Evolutionary conservation across 2,888 invertebrate species (phyloP).

Genomic region (Phengaris arion): DNA sequence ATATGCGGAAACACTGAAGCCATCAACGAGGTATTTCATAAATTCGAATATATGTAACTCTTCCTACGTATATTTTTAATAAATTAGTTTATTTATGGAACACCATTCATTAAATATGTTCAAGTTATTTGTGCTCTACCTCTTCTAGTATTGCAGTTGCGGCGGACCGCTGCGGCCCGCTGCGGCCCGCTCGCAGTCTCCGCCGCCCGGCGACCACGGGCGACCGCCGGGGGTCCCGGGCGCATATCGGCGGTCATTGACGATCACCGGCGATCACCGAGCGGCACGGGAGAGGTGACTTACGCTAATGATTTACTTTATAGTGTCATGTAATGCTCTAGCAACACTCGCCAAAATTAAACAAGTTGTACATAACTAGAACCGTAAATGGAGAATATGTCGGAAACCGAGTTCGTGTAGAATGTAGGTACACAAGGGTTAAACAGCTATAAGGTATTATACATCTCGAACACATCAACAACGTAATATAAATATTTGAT

Average conservation of each 20-base stretch:
- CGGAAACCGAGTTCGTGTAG: not conserved
- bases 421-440: not conserved
- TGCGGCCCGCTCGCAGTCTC: not conserved
- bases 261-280: not conserved
- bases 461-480: constrained; percentile 25
- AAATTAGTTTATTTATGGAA: constrained; percentile 16
- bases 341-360: constrained; percentile 7
- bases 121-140: constrained; percentile 26
- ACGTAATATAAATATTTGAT: constrained; percentile 25
- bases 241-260: not conserved
- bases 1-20: constrained; percentile 33
- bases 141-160: constrained; percentile 10
- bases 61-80: constrained; percentile 25
- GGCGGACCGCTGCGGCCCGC: not conserved
- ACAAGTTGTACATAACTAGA: not conserved
- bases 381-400: not conserved
- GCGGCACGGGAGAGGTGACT: constrained; percentile 8
- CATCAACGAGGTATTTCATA: constrained; percentile 36
- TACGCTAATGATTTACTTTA: not conserved
- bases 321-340: constrained; percentile 6
- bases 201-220: not conserved
- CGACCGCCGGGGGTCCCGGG: not conserved
- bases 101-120: constrained; percentile 20
- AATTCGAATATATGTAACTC: constrained; percentile 30
- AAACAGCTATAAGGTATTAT: constrained; percentile 19